Base-by-base conservation (phyloP, 2,797 vertebrate genomes). In the Ara ararauna region DNA sequence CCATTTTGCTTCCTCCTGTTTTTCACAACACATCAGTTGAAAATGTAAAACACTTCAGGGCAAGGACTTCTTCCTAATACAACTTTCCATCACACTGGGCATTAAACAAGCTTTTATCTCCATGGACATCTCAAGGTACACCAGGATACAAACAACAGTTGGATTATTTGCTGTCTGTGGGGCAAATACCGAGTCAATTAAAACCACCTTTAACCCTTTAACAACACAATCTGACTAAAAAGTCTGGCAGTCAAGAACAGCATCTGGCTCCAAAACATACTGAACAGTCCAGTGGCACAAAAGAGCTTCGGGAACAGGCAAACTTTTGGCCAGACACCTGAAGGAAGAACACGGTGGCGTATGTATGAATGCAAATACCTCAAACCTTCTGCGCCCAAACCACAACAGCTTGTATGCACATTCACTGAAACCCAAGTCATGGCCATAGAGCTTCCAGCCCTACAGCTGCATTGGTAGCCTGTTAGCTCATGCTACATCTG, bases 61-160 rank as follows among this genome's bases (percentile, higher is more conserved):
- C 84, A 90, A 93, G 48, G 84, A 92, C 51, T 82, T 82, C 70
- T 85, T 92, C 51, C 38, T 82, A 82, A 92, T 61, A 77, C 47
- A 86, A 67, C 34, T 89, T 93, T 93, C 81, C 60, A 95, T 71
- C 47, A 71, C 6, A 30, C 34, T 94, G 44, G 86, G 65, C 81
- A 89, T 89, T 93, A 90, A 95, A 92, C 72, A 87, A 71, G 75
- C 47, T 89, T 95, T 87, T 85, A 65, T 90, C 77, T 95, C 92
- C 50, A 26, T 21, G n/a, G 54, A 51, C 56, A 92, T 71, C 60
- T 79, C 64, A 90, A 90, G 81, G 74, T 93, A 89, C 44, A 67
- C 44, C 32, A 76, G 64, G 36, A 85, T 64, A 53, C 71, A 89
- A 90, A 95, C 51, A 91, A 90, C 83, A 85, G 67, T 45, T 90